Base-by-base conservation (phyloP, 2,113 vertebrate species). In the Notothenia coriiceps region DNA sequence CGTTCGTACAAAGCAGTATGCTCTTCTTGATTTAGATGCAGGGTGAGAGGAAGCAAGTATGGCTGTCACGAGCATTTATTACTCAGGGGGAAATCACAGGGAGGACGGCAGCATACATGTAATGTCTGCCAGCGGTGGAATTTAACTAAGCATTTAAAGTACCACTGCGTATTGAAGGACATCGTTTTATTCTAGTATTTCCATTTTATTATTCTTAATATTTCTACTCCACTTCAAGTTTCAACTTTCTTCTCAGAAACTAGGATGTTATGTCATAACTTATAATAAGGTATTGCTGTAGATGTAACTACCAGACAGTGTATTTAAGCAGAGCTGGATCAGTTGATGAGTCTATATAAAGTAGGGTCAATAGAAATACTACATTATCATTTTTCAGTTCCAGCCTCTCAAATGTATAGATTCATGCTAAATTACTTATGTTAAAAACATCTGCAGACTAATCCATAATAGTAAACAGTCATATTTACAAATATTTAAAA, bases 1-100 rank as follows among this genome's bases (percentile, higher is more conserved):
- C 70, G 70, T 52, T 56, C 18, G 12, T 35, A 78, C 77, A 56
- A 72, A 64, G 62, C 75, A 73, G 57, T 52, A 20, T 40, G 69
- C 54, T 51, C 73, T 68, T 83, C 76, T 82, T 63, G 75, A 81
- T 78, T 78, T 79, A 72, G 69, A 69, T 2, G 33, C 64, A 54
- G 40, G 57, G 55, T 3, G 14, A 55, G 54, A 33, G 54, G 64
- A 79, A 82, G 71, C 77, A 67, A 47, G 71, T 66, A 14, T 61
- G 77, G 55, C 65, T 33, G 63, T 66, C 14, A 33, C 0, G 13
- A 72, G 60, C 15, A 29, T 62, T 67, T 18, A 62, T 17, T n/a
- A 55, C 69, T 40, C 60, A 15, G 3, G 35, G 35, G 49, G 2
- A 64, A 73, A 35, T 61, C n/a, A 56, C 52, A 33, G 43, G 18